Percentiles rank a stretch among this genome's conserved stretches.
Conservation (phyloP, 2,888 invertebrate genomes). For the Erebia epiphron region DNA sequence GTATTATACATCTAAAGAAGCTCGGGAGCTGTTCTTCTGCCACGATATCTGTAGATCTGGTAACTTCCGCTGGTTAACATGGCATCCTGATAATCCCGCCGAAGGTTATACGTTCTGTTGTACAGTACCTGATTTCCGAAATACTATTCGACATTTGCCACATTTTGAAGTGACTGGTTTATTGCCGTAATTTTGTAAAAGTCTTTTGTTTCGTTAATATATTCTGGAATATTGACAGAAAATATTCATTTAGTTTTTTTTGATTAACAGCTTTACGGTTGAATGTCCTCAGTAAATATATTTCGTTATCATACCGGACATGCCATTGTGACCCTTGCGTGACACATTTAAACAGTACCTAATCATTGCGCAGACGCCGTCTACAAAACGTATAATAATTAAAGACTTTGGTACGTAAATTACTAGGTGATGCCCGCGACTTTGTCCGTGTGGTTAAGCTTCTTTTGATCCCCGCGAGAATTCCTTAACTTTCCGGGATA, state of each 20-base stretch:
- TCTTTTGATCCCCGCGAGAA: too few species aligned
- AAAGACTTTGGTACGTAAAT: too few species aligned
- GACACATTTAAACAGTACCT: slow-evolving; percentile 11
- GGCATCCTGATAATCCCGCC: slow-evolving; percentile 72
- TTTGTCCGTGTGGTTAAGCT: too few species aligned
- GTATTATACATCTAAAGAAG: slow-evolving; percentile 60
- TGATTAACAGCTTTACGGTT: slow-evolving; percentile 14
- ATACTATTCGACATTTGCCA: slow-evolving; percentile 78
- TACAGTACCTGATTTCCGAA: slow-evolving; percentile 77
- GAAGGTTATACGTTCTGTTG: slow-evolving; percentile 85
- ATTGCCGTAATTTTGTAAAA: slow-evolving; percentile 40
- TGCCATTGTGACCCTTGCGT: slow-evolving; percentile 29
- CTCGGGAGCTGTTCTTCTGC: slow-evolving; percentile 70
- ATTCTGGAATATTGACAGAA: not conserved
- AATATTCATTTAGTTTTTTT: not conserved
- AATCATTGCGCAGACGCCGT: slow-evolving; percentile 16
- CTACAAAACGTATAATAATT: not conserved
- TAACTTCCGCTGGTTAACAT: slow-evolving; percentile 82
- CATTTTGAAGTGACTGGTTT: slow-evolving; percentile 70
- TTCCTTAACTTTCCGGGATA: too few species aligned
- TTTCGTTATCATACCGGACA: slow-evolving; percentile 33
- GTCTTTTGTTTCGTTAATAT: slow-evolving; percentile 4
- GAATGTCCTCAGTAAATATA: slow-evolving; percentile 25
- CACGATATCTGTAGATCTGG: slow-evolving; percentile 72
- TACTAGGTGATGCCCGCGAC: too few species aligned